Base-by-base conservation (phyloP, 1,140 invertebrate species). In the Pseudomyrmex gracilis region DNA sequence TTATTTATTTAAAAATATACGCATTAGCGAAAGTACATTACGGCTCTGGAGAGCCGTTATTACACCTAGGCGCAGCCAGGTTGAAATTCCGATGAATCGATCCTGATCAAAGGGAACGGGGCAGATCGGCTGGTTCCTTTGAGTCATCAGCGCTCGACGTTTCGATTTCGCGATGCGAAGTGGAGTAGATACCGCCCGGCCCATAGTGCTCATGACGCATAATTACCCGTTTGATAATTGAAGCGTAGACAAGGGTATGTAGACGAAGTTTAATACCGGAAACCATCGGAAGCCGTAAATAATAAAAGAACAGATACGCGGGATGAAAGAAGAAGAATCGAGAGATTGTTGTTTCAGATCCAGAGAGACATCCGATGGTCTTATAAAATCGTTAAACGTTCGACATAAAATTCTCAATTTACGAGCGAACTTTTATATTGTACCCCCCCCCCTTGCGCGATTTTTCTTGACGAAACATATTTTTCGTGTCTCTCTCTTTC, bases 181-280 rank as follows among this genome's bases (percentile, higher is more conserved):
- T 47, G 20, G 55, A 12, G 10, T 49, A 70, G 24, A 24, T 45
- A 66, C 9, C 15, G 64, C 51, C 22, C 24, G 24, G 73, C 24
- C 22, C 22, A 58, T 70, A 70, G 66, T 80, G 76, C 43, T 80
- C 22, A 15, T 80, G 76, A 80, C 66, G 76, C 66, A 80, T 80
- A 80, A 80, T 80, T 80, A 80, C 66, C 66, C 22, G 76, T 80
- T 80, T 80, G 66, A 60, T 80, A 80, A 80, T 80, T 71, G 53
- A 71, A 80, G 51, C 64, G 20, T 78, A 55, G 64, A 71, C 66
- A 34, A 58, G 24, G 61, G 10, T 77, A 43, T 17, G 17, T 9
- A 9, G 17, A 17, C 34, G 68, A 34, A 34, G 10, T 34, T 34
- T 34, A 34, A 34, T 17, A 51, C 10, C 15, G 7, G 15, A 15